phyloP scores from a whole-genome alignment of 2,113 vertebrate genomes.

The Alectura lathami region DNA sequence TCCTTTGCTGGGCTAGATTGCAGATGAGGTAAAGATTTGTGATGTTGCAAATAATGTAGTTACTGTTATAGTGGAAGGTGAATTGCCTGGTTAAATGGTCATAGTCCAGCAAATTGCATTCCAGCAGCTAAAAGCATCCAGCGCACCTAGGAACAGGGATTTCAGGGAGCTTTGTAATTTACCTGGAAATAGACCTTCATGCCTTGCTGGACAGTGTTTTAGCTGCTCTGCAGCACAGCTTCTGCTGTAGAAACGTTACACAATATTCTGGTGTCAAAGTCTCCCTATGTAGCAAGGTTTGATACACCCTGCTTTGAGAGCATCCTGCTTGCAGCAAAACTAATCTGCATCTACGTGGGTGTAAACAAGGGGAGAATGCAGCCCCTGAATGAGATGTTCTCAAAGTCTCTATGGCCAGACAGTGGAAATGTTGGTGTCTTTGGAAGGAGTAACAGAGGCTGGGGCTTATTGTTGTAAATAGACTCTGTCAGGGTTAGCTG shows the following conservation, averaged over 20 bases:
- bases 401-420: not conserved
- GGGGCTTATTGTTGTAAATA: not conserved
- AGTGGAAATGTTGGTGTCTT: not conserved
- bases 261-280: not conserved
- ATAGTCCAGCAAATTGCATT: not conserved
- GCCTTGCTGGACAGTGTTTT: not conserved
- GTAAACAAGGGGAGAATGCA: not conserved
- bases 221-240: not conserved
- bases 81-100: not conserved
- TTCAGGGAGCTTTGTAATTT: not conserved
- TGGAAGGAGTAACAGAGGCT: rapidly evolving
- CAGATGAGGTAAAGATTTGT: conserved; percentile 9
- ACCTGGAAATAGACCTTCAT: too few relatives aligned
- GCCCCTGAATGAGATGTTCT: not conserved
- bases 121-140: not conserved
- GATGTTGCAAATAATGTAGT: not conserved
- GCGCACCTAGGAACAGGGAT: not conserved
- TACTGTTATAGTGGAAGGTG: not conserved
- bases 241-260: not conserved
- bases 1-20: not conserved
- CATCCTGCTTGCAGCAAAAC: not conserved
- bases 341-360: not conserved
- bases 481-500: not conserved
- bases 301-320: not conserved
- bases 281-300: rapidly evolving